A percentile compares a stretch with the other conserved stretches of the same genome.
Conservation (phyloP, 1,140 invertebrate genomes). For the Hyphantria cunea region DNA sequence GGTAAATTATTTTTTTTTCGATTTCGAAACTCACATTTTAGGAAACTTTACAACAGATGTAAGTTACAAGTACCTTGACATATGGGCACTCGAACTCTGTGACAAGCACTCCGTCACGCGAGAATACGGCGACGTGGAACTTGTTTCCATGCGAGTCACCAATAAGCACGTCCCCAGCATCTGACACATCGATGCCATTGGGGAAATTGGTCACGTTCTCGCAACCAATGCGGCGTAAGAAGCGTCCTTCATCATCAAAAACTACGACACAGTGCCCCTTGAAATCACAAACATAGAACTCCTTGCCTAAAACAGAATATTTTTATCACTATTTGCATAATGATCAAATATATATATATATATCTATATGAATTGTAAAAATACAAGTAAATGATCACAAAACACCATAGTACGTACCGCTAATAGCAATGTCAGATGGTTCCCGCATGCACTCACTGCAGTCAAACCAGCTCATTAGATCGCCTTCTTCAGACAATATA, state of each 20-base stretch:
- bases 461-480: slow-evolving; percentile 96
- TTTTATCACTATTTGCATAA: too few species aligned
- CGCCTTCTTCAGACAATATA: slow-evolving; percentile 94
- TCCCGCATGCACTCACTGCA: slow-evolving; percentile 98
- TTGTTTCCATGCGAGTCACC: slow-evolving; percentile 98
- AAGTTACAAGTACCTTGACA: slow-evolving; percentile 87
- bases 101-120: slow-evolving; percentile 91
- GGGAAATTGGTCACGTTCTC: slow-evolving; percentile 98
- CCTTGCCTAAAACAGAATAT: slow-evolving; percentile 87
- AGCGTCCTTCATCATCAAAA: slow-evolving; percentile 95
- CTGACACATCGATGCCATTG: slow-evolving; percentile 98
- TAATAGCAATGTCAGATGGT: slow-evolving; percentile 97
- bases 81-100: slow-evolving; percentile 98
- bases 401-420: slow-evolving; percentile 84
- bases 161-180: slow-evolving; percentile 97
- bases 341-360: too few species aligned
- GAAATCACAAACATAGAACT: slow-evolving; percentile 98
- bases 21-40: too few species aligned
- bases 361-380: too few species aligned
- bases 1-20: too few species aligned
- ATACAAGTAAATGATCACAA: too few species aligned
- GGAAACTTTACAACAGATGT: too few species aligned
- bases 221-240: slow-evolving; percentile 95
- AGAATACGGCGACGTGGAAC: slow-evolving; percentile 97
- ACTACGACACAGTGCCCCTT: slow-evolving; percentile 98